phyloP scores from a whole-genome alignment of 2,797 vertebrate species.

The Coregonus ussuriensis region DNA sequence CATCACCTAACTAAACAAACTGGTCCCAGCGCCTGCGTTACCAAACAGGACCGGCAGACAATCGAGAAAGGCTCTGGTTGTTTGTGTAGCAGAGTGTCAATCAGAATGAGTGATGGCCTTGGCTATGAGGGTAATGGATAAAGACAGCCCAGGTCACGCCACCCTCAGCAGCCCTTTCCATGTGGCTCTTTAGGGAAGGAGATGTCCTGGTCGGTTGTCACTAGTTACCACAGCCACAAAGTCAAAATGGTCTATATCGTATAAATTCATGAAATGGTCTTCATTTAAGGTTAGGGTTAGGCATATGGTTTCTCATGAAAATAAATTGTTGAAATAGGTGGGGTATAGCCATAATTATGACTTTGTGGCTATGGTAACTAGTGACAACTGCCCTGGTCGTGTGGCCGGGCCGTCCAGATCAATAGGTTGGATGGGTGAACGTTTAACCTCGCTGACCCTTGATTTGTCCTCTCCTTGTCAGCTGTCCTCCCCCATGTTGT shows the following conservation, averaged over 20 bases:
- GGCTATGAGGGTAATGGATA: constrained; percentile 45
- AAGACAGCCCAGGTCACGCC: constrained; percentile 4
- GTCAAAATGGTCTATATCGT: too few relatives aligned
- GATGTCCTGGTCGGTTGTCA: constrained; percentile 10
- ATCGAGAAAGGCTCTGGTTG: background rate
- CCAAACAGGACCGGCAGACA: background rate
- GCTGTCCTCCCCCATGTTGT: constrained; percentile 9
- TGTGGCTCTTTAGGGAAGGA: constrained; percentile 34
- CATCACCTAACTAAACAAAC: constrained; percentile 16
- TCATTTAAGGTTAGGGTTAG: too few relatives aligned
- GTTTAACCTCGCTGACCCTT: constrained; percentile 54
- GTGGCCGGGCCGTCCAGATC: constrained; percentile 40
- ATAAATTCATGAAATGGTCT: too few relatives aligned
- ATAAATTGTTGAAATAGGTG: too few relatives aligned
- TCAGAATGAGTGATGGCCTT: constrained; percentile 40
- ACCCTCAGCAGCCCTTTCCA: constrained; percentile 1
- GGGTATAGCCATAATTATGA: too few relatives aligned
- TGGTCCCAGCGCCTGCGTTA: background rate
- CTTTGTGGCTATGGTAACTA: too few relatives aligned
- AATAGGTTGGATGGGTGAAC: constrained; percentile 53
- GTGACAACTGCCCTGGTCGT: constrained; percentile 15
- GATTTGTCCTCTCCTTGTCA: constrained; percentile 40
- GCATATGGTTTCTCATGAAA: too few relatives aligned
- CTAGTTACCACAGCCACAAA: too few relatives aligned
- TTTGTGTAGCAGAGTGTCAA: constrained; percentile 24